A percentile compares a stretch with the other conserved stretches of the same genome.
Evolutionary conservation across 1,140 invertebrate species (phyloP).

Genomic region (Papilio xuthus): DNA sequence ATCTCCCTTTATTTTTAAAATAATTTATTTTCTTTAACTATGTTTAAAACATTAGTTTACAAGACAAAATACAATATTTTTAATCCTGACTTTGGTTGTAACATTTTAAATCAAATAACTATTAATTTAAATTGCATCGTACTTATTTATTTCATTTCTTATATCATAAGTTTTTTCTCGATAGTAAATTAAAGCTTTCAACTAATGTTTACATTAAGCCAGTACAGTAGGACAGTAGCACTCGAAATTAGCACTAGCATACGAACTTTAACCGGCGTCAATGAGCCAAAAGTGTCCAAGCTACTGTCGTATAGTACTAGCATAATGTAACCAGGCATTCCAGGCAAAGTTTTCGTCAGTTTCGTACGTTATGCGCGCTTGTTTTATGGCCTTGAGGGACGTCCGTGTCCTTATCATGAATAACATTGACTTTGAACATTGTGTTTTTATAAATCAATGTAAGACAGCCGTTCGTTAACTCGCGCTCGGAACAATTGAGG

Average conservation of each 20-base stretch:
- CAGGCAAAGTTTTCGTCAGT: neutral
- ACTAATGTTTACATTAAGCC: neutral
- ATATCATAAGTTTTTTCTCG: neutral
- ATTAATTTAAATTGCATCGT: neutral
- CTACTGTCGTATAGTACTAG: too few relatives aligned
- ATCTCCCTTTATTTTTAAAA: neutral
- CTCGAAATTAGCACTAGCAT: too few relatives aligned
- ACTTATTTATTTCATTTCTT: neutral
- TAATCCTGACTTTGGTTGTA: too few relatives aligned
- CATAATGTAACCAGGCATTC: too few relatives aligned
- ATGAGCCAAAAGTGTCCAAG: too few relatives aligned
- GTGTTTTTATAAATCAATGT: conserved; percentile 9
- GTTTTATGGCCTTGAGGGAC: neutral
- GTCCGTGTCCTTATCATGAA: conserved; percentile 12
- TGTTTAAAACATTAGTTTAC: neutral
- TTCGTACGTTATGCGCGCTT: neutral
- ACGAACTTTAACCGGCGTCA: too few relatives aligned
- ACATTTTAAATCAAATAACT: too few relatives aligned
- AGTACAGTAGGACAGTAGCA: too few relatives aligned
- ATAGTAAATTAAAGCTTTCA: neutral
- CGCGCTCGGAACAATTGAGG: conserved; percentile 1
- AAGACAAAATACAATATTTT: too few relatives aligned
- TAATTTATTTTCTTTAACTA: neutral
- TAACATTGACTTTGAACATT: conserved; percentile 13
- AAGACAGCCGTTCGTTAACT: conserved; percentile 8